Evolutionary conservation across 2,888 invertebrate species (phyloP), one percentile per base, ranked within the genome.

Genomic region (Neelides folsomi): DNA sequence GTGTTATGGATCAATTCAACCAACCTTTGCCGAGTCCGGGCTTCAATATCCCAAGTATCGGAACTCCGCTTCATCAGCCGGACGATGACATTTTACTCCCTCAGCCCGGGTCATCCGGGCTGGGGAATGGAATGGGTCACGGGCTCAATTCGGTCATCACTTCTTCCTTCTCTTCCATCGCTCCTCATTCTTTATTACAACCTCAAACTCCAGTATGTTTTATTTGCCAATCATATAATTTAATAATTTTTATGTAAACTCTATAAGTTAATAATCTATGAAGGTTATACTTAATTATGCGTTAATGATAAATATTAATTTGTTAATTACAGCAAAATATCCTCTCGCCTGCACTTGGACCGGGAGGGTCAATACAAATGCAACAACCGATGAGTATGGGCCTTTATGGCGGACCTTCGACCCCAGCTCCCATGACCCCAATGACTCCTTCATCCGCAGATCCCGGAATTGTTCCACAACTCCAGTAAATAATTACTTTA

Each of bases 401-500:
- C 2, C 79, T 82, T 67, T 65, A 63, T 47, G 65, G 65, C n/a
- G 57, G 54, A 27, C 58, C 62, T 1, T 41, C 59, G 6, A 59
- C 59, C 1, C 53, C 53, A 9, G 51, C 45, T n/a, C 53, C 53
- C 10, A 53, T 50, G 78, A 86, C 86, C 1, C 87, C 88, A 1
- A 85, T 90, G 82, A 93, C 92, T 8, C 92, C 92, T 37, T 71
- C 77, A 53, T 92, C 92, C 0, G 86, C 88, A 9, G 92, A 93
- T 72, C 89, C 93, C 49, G 89, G 89, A 48, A 92, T 94, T 66
- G 77, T 90, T 53, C 95, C 95, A 19, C 90, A 92, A 68, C 72
- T 92, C 68, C 92, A 92, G 88, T 89, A 67, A 67, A 71, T 42
- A 10, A 34, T 12, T 27, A 18, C 38, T 16, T 35, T 10, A 38